phyloP scores from a whole-genome alignment of 92 coral and sea anemone genomes.

The Umimayanthus kanabou region DNA sequence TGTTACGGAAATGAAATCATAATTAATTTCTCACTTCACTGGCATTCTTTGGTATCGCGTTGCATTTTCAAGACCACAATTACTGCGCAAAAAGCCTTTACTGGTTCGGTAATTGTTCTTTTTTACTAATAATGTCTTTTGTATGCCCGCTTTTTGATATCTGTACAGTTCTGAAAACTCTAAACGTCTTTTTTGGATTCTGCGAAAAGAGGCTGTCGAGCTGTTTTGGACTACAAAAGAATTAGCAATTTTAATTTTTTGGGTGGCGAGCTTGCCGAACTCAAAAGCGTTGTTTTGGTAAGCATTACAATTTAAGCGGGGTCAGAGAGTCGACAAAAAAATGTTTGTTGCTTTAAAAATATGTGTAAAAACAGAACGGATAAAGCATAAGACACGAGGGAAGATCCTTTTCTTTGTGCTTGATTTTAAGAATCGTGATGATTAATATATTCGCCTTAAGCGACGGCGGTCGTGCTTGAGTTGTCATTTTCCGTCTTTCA shows the following conservation, averaged over 20 bases:
- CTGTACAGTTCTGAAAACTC: not conserved
- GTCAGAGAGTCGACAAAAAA: not conserved
- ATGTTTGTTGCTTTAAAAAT: not conserved
- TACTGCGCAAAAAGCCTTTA: not conserved
- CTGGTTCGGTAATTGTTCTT: not conserved
- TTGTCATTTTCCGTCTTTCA: conserved; percentile 16
- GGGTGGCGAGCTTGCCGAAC: not conserved
- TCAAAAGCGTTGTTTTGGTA: conserved; percentile 18
- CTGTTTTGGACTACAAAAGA: conserved; percentile 5
- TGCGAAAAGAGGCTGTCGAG: not conserved
- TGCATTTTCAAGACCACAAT: conserved; percentile 7
- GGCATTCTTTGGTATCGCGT: conserved; percentile 36
- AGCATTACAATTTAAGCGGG: not conserved
- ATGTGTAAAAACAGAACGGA: not conserved
- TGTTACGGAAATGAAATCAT: conserved; percentile 47
- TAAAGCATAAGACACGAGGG: not conserved
- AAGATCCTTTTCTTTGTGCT: not conserved
- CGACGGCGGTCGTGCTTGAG: conserved; percentile 11
- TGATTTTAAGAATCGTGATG: not conserved
- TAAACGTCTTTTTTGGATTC: not conserved
- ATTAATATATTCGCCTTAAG: conserved; percentile 3
- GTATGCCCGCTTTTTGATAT: not conserved
- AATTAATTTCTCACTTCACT: conserved; percentile 40
- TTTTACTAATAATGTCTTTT: not conserved
- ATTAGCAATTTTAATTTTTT: conserved; percentile 42